These are phyloP conservation scores for Camelus dromedarius DNA, from an alignment of 2,113 vertebrate genomes.

Conservation along the genomic window DNA sequence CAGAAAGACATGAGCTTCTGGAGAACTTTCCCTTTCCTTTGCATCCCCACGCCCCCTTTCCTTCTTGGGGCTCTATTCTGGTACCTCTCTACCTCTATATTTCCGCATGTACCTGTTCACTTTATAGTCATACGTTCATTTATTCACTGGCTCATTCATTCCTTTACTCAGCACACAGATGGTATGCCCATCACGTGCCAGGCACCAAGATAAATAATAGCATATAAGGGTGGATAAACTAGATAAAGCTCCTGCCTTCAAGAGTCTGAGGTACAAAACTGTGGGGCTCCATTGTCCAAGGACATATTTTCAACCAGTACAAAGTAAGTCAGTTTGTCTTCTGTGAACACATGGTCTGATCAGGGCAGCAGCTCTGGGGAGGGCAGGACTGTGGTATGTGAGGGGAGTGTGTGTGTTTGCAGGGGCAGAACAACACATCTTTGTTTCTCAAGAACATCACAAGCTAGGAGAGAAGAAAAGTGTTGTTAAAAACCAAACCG, in stretches of 20 bases:
- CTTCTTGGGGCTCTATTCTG: background rate
- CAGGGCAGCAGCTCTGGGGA: background rate
- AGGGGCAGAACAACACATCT: background rate
- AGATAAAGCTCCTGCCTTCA: background rate
- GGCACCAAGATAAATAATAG: background rate
- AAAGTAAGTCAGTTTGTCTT: background rate
- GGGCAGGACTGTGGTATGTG: background rate
- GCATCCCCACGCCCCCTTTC: background rate
- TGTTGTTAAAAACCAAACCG: background rate
- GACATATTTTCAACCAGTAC: background rate
- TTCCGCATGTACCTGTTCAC: background rate
- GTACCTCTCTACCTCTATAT: background rate
- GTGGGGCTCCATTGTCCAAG: too few species aligned
- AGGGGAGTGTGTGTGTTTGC: background rate
- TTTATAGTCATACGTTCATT: background rate
- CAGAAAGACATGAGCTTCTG: background rate
- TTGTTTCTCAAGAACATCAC: background rate
- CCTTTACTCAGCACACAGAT: background rate
- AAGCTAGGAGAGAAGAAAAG: background rate
- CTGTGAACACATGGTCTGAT: background rate
- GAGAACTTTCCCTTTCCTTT: background rate
- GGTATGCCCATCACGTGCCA: rapidly evolving
- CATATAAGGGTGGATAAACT: background rate
- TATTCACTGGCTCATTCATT: background rate
- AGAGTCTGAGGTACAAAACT: background rate